Conservation (phyloP, 1,140 invertebrate species). For the Meteorus sp. region DNA sequence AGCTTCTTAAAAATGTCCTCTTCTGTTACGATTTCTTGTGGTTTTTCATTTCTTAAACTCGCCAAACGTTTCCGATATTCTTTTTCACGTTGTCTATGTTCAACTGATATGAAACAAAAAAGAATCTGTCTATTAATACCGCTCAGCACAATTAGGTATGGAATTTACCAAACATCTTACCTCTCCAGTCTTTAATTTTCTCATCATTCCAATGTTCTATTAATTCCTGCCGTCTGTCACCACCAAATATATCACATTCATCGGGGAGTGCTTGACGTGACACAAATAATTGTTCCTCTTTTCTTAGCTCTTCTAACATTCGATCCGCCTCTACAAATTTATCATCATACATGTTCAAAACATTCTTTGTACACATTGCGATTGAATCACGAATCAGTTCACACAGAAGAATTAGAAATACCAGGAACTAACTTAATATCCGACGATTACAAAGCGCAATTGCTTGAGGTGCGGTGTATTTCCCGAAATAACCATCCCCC, state of each 20-base stretch:
- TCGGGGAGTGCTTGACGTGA: slow-evolving; percentile 49
- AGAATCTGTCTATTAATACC: too few species aligned
- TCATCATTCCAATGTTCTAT: slow-evolving; percentile 62
- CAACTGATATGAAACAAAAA: slow-evolving; percentile 40
- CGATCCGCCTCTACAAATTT: slow-evolving; percentile 53
- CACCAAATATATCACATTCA: slow-evolving; percentile 46
- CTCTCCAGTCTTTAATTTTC: slow-evolving; percentile 60
- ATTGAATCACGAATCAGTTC: too few species aligned
- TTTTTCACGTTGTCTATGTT: slow-evolving; percentile 59
- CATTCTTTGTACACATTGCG: too few species aligned
- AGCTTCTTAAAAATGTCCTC: slow-evolving; percentile 58
- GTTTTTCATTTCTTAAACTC: slow-evolving; percentile 44
- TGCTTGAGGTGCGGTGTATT: slow-evolving; percentile 68
- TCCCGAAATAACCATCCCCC: slow-evolving; percentile 74
- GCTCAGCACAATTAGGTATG: too few species aligned
- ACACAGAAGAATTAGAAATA: slow-evolving; percentile 13
- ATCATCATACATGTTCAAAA: too few species aligned
- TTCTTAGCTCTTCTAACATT: slow-evolving; percentile 54
- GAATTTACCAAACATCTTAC: too few species aligned
- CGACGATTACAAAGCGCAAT: slow-evolving; percentile 64
- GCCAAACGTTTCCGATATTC: slow-evolving; percentile 55
- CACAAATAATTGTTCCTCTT: slow-evolving; percentile 57
- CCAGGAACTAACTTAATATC: slow-evolving; percentile 60
- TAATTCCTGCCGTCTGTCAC: slow-evolving; percentile 55
- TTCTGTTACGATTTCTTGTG: slow-evolving; percentile 45